Base-by-base conservation (phyloP, 2,888 invertebrate genomes). In the Pristionchus entomophagus region DNA sequence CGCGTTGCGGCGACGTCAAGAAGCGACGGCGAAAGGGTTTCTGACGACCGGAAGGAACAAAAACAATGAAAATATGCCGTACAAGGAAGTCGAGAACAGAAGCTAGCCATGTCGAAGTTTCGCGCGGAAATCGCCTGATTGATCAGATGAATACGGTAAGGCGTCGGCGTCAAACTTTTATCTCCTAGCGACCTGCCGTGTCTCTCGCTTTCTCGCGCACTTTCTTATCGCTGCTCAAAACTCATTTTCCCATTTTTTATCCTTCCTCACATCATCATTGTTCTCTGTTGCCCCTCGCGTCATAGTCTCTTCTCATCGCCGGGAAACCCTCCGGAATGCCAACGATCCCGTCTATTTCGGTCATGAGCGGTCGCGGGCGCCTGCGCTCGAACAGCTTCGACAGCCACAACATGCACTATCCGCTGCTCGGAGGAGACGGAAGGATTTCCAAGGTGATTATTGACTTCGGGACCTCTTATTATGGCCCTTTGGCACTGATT, bases 401-500 rank as follows among this genome's bases (percentile, higher is more conserved):
- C 73, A 41, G 38, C 56, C 73, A 56, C 41, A 53, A 49, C 26
- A 29, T 85, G 51, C 65, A 73, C 51, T 41, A 65, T n/a, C 85
- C 85, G 26, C 77, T 85, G 38, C 85, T 85, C 6, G 85, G 85
- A 26, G 69, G 69, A 26, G 84, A 84, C 19, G 65, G 49, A 26
- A 8, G 84, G 32, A 69, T 84, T 17, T 53, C 53, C 65, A 84
- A 84, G 65, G 73, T 41, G 17, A 41, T n/a, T 4, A 77, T n/a
- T n/a, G n/a, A n/a, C n/a, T n/a, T n/a, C n/a, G 19, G 19, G 53
- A 53, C 14, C 14, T 53, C 19, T 19, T 19, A 53, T 53, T 14
- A 53, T 19, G 19, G 53, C 19, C 19, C 19, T 53, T 53, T 19
- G 19, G 14, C 19, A 53, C 19, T 14, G 53, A 19, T 53, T n/a